Conservation (phyloP, 2,113 vertebrate species). For the Gavialis gangeticus region DNA sequence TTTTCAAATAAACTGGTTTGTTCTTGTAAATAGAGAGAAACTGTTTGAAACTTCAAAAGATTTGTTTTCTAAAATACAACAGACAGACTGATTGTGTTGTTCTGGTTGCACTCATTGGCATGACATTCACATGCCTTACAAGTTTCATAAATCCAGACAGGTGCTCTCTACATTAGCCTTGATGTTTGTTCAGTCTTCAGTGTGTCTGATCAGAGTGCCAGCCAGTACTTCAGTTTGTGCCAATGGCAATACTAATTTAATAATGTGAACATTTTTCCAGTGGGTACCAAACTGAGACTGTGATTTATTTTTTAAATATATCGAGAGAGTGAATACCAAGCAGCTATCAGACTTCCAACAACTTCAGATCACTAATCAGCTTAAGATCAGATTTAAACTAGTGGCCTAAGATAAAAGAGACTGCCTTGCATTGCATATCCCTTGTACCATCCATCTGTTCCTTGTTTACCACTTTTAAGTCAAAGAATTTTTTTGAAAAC, state of each 20-base stretch:
- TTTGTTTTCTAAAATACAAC: neutral
- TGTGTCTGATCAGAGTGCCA: neutral
- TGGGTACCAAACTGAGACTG: neutral
- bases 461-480: neutral
- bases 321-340: neutral
- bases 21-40: neutral
- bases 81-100: neutral
- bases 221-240: neutral
- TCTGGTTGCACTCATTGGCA: slow-evolving; percentile 8
- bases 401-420: neutral
- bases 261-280: slow-evolving; percentile 11
- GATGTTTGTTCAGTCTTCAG: slow-evolving; percentile 22
- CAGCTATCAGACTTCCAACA: neutral
- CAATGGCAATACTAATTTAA: slow-evolving; percentile 24
- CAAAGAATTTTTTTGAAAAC: neutral
- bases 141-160: neutral
- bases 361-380: neutral
- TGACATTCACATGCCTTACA: neutral
- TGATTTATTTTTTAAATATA: neutral
- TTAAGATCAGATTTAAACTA: neutral
- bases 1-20: too few species aligned
- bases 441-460: neutral
- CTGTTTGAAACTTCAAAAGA: neutral
- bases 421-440: neutral
- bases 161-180: neutral